Conservation (phyloP, 2,113 vertebrate species). For the Oncorhynchus gorbuscha region DNA sequence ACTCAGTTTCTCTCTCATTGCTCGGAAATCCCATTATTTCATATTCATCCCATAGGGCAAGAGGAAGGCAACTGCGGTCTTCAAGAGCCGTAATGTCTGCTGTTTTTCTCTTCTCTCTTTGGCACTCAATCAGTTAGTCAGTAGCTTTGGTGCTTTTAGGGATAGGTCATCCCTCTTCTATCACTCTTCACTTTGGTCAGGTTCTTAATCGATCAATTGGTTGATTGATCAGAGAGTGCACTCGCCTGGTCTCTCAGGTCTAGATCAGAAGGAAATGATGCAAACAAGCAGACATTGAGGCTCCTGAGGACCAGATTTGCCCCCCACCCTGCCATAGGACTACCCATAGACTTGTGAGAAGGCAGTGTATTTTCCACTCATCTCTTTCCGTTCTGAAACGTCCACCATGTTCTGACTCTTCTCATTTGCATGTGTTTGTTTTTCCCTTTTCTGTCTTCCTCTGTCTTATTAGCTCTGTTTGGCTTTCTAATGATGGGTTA, state of each 20-base stretch:
- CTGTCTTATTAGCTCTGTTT: constrained; percentile 22
- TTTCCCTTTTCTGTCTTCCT: constrained; percentile 16
- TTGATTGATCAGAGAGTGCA: too few species aligned
- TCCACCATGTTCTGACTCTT: constrained; percentile 10
- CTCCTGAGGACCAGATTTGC: not conserved
- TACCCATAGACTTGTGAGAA: constrained; percentile 65
- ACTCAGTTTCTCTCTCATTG: constrained; percentile 53
- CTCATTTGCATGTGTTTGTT: constrained; percentile 56
- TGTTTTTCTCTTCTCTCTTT: constrained; percentile 10
- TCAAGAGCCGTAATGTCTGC: too few species aligned
- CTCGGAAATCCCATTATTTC: constrained; percentile 40
- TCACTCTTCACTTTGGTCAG: constrained; percentile 28
- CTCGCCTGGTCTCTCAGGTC: too few species aligned
- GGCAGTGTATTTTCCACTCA: constrained; percentile 61
- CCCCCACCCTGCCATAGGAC: constrained; percentile 46
- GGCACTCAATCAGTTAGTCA: too few species aligned
- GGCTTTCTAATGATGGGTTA: constrained; percentile 37
- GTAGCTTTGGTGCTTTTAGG: too few species aligned
- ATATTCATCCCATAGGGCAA: not conserved
- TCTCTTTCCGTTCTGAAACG: constrained; percentile 35
- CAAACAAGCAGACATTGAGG: too few species aligned
- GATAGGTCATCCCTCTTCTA: too few species aligned
- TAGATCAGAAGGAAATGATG: too few species aligned
- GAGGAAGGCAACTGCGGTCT: too few species aligned
- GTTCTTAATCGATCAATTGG: not conserved